phyloP scores from a whole-genome alignment of 2,113 vertebrate species.

The Oceanodroma tethys region DNA sequence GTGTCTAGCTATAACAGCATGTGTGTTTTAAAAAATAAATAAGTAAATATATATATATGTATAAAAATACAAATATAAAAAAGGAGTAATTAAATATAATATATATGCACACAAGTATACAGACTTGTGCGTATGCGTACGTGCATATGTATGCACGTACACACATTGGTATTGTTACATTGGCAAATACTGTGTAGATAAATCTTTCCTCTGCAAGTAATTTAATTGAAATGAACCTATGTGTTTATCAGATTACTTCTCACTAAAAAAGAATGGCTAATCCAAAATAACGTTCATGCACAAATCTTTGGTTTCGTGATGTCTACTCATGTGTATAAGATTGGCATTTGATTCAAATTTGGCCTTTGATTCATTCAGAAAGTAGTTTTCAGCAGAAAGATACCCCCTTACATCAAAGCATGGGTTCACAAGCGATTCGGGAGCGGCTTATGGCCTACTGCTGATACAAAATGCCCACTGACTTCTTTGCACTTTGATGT shows the following conservation, averaged over 20 bases:
- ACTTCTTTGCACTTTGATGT: background rate
- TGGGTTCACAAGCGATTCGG: rapidly evolving
- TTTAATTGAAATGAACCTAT: background rate
- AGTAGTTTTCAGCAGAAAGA: background rate
- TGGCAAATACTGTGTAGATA: background rate
- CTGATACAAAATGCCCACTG: background rate
- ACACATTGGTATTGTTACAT: background rate
- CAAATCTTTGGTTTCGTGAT: background rate
- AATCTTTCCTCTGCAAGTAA: background rate
- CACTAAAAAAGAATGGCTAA: background rate
- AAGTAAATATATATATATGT: background rate
- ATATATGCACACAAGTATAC: background rate
- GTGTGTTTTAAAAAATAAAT: background rate
- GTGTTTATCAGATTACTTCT: background rate
- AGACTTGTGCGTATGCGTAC: background rate
- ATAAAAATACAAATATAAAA: background rate
- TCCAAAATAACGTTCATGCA: background rate
- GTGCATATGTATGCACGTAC: no score
- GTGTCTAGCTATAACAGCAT: background rate
- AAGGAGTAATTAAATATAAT: background rate
- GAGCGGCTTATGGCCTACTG: background rate
- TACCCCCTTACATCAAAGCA: background rate
- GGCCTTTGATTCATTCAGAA: background rate
- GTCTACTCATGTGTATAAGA: background rate
- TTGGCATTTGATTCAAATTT: background rate